Percentiles rank a stretch among this genome's conserved stretches.
Evolutionary conservation across 2,113 vertebrate species (phyloP).

Genomic region (Phalacrocorax aristotelis): DNA sequence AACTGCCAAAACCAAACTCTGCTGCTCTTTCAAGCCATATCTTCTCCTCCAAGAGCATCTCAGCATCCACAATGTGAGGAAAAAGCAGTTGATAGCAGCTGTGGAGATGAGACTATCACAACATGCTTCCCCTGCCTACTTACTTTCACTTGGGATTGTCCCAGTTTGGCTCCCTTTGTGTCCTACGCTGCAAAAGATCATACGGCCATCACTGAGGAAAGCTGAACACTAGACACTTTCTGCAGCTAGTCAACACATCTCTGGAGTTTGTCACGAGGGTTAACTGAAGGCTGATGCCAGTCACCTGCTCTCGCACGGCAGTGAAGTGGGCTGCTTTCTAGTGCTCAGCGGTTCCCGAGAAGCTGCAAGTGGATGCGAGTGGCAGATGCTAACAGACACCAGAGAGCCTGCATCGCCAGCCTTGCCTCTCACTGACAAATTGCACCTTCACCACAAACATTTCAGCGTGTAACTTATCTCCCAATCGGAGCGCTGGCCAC

Average conservation of each 20-base stretch:
- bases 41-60: background rate
- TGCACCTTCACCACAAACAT: background rate
- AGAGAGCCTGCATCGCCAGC: background rate
- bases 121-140: background rate
- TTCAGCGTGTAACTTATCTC: conserved; percentile 30
- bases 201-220: background rate
- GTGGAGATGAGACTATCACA: background rate
- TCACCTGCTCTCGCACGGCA: background rate
- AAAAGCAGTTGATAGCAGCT: background rate
- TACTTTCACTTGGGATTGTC: background rate
- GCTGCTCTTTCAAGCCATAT: background rate
- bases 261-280: conserved; percentile 34
- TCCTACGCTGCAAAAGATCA: background rate
- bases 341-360: background rate
- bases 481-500: background rate
- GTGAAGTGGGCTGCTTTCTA: conserved; percentile 18
- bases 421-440: conserved; percentile 47
- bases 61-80: background rate
- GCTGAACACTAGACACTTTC: conserved; percentile 36
- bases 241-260: conserved; percentile 48
- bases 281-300: conserved; percentile 14
- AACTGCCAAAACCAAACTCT: background rate
- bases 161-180: background rate
- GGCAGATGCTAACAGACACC: conserved; percentile 39
- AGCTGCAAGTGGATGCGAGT: conserved; percentile 20